A percentile compares a stretch with the other conserved stretches of the same genome.
Evolutionary conservation across 2,888 invertebrate species (phyloP).

Genomic region (Metellina segmentata): DNA sequence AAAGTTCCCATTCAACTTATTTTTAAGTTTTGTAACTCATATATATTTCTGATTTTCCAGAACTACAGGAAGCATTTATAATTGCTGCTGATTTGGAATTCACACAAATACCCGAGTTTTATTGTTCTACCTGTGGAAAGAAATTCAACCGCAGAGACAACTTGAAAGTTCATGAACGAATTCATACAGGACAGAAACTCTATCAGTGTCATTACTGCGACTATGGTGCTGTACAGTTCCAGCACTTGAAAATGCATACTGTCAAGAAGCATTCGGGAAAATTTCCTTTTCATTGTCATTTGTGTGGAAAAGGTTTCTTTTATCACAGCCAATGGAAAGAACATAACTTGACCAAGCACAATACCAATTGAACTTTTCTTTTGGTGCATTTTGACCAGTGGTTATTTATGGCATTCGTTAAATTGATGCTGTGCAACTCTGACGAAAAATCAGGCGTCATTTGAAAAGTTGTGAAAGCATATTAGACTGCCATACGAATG

Average conservation of each 20-base stretch:
- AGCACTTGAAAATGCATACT: slow-evolving; percentile 5
- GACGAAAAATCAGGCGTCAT: too few relatives aligned
- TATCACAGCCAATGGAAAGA: neutral
- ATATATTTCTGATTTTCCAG: neutral
- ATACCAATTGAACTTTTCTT: too few relatives aligned
- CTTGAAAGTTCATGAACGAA: slow-evolving; percentile 22
- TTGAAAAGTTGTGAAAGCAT: too few relatives aligned
- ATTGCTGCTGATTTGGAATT: neutral
- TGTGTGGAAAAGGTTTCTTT: slow-evolving; percentile 24
- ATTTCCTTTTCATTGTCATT: neutral
- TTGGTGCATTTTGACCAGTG: too few relatives aligned
- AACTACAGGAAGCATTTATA: neutral
- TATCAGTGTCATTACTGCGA: slow-evolving; percentile 16
- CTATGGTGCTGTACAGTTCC: slow-evolving; percentile 2
- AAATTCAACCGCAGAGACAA: slow-evolving; percentile 21
- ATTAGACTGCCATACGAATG: too few relatives aligned
- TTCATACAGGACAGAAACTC: neutral
- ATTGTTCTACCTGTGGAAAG: slow-evolving; percentile 16
- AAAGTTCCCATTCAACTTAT: too few relatives aligned
- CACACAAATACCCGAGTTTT: neutral
- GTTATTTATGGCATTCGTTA: too few relatives aligned
- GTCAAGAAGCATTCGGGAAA: slow-evolving; percentile 15
- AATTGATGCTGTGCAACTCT: too few relatives aligned
- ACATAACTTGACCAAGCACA: too few relatives aligned
- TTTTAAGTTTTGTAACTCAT: too few relatives aligned